phyloP scores from a whole-genome alignment of 2,888 invertebrate genomes.

The Eledone cirrhosa region DNA sequence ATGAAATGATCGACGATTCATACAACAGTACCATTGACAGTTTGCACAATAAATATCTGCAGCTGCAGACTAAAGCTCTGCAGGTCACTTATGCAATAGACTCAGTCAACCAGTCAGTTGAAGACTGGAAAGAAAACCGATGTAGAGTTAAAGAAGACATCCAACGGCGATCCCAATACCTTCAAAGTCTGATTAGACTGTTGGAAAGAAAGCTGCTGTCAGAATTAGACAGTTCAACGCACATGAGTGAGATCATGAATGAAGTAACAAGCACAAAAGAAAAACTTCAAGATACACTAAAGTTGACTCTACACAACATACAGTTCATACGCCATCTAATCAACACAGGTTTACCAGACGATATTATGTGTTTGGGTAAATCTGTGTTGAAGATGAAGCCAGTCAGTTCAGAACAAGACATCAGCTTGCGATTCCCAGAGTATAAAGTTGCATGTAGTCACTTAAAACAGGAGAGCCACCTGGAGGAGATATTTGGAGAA shows the following conservation, averaged over 20 bases:
- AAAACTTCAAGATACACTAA: conserved; percentile 18
- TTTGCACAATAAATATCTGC: background rate
- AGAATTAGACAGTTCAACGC: conserved; percentile 40
- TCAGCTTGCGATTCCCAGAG: background rate
- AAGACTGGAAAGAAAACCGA: conserved; percentile 38
- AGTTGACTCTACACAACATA: conserved; percentile 15
- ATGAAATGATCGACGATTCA: background rate
- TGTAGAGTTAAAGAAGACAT: conserved; percentile 36
- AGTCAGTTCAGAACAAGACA: background rate
- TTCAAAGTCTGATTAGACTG: conserved; percentile 44
- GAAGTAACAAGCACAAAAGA: conserved; percentile 20
- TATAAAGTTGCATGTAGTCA: background rate
- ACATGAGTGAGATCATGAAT: conserved; percentile 11
- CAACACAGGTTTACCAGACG: background rate
- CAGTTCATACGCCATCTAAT: conserved; percentile 15
- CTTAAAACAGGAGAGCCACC: background rate
- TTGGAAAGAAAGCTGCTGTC: conserved; percentile 47
- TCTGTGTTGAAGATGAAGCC: background rate
- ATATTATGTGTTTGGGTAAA: conserved; percentile 3
- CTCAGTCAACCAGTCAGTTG: conserved; percentile 40
- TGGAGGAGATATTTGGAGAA: background rate
- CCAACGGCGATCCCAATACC: conserved; percentile 43
- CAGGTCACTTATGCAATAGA: conserved; percentile 41
- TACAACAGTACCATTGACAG: background rate
- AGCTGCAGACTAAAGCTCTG: conserved; percentile 41